Evolutionary conservation across 2,888 invertebrate species (phyloP).

Genomic region (Amorpha juglandis): DNA sequence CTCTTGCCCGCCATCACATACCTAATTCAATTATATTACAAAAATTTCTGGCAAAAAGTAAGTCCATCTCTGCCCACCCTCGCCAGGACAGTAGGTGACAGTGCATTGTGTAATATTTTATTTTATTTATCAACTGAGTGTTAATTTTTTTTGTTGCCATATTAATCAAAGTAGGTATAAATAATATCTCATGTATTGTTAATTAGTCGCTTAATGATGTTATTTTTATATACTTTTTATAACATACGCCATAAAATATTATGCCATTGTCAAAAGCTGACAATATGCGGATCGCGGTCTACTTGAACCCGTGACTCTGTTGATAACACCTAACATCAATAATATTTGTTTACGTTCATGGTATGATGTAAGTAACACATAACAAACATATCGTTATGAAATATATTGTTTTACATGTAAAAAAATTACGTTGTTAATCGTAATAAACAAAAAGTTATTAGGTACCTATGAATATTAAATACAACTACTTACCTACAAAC

Average conservation of each 20-base stretch:
- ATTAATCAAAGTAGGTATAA: not conserved
- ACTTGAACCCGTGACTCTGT: conserved; percentile 48
- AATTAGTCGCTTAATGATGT: not conserved
- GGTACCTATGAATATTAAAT: no score
- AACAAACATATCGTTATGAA: conserved; percentile 23
- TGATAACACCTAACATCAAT: conserved; percentile 45
- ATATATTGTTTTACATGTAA: not conserved
- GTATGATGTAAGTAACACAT: conserved; percentile 50
- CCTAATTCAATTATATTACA: no score
- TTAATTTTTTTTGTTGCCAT: no score
- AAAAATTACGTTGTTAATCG: not conserved
- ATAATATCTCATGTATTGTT: not conserved
- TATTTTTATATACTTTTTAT: conserved; percentile 1
- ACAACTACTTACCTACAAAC: no score
- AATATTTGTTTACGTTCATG: conserved; percentile 44
- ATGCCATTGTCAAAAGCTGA: not conserved
- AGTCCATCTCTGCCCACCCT: no score
- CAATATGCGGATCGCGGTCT: conserved; percentile 18
- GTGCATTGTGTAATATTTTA: no score
- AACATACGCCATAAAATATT: not conserved
- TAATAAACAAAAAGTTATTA: no score
- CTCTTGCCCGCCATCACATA: no score
- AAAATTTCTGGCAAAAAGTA: no score
- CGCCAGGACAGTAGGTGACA: no score
- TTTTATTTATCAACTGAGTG: no score